Evolutionary conservation across 1,140 invertebrate genomes (phyloP), one percentile per base, ranked within the genome.

Genomic region (Danaus melanippus): DNA sequence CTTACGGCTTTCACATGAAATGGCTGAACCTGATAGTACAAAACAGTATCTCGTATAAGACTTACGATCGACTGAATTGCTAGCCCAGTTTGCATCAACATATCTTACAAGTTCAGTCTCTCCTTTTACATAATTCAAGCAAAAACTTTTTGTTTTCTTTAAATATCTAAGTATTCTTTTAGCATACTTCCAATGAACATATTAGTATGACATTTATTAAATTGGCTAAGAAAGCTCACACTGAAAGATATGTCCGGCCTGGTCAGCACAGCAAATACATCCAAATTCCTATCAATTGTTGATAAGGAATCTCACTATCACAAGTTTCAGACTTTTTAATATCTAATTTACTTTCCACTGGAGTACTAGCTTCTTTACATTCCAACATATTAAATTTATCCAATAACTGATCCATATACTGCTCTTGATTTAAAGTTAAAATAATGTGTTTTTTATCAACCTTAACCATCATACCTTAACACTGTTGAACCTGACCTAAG

Each of bases 1-100:
- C 50, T 83, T 86, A 12, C 61, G 60, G 11, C 53, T 61, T 46
- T 63, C 53, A 78, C 80, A 86, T 9, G 67, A 65, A 43, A 84
- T 60, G 60, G 12, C 52, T 48, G 50, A 39, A 5, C 53, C 50
- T 41, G 21, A 62, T n/a, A 71, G 11, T 44, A 58, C 55, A 12
- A 84, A 74, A 17, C 74, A 42, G 56, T 62, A 86, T 9, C 80
- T 79, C 46, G 42, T 54, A 46, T n/a, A n/a, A n/a, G n/a, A 54
- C 46, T 11, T 47, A 44, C 53, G 12, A 58, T 58, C 50, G n/a
- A 21, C 1, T 21, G 41, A 53, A 12, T 49, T 44, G 39, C 40
- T 17, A 0, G 50, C 59, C 54, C 58, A 60, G 48, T 60, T 49
- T 17, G 58, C 53, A 56, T 60, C 60, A 57, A 42, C 56, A 9